phyloP scores from a whole-genome alignment of 2,113 vertebrate species.

The Psophia crepitans region DNA sequence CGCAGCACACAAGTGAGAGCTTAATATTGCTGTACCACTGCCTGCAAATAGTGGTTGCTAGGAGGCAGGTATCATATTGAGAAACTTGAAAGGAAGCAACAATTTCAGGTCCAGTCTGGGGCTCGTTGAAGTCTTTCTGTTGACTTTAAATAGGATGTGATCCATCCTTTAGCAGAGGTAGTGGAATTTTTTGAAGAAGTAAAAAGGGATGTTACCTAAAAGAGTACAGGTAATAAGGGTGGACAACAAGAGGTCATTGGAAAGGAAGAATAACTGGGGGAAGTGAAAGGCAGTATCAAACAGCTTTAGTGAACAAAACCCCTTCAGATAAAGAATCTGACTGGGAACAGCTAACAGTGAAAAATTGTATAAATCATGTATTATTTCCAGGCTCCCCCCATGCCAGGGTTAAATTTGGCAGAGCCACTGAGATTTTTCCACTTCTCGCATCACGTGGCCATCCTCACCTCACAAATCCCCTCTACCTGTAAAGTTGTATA shows the following conservation, averaged over 20 bases:
- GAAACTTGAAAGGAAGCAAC: conserved; percentile 1
- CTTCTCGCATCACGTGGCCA: not conserved
- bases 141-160: not conserved
- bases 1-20: not conserved
- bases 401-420: not conserved
- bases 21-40: not conserved
- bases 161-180: not conserved
- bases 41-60: conserved; percentile 8
- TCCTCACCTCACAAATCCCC: not conserved
- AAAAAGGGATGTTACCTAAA: not conserved
- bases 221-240: not conserved
- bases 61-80: not conserved
- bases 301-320: not conserved
- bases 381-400: not conserved
- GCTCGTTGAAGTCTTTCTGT: not conserved
- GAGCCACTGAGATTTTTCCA: not conserved
- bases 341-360: not conserved
- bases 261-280: not conserved
- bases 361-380: not conserved
- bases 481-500: not conserved
- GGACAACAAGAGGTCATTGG: not conserved
- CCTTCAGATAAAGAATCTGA: not conserved
- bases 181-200: not conserved
- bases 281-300: not conserved
- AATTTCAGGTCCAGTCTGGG: not conserved